Percentiles rank a stretch among this genome's conserved stretches.
These are phyloP conservation scores for Plecturocebus donacophilus DNA, from an alignment of 2,113 vertebrate genomes.

Conservation along the genomic window DNA sequence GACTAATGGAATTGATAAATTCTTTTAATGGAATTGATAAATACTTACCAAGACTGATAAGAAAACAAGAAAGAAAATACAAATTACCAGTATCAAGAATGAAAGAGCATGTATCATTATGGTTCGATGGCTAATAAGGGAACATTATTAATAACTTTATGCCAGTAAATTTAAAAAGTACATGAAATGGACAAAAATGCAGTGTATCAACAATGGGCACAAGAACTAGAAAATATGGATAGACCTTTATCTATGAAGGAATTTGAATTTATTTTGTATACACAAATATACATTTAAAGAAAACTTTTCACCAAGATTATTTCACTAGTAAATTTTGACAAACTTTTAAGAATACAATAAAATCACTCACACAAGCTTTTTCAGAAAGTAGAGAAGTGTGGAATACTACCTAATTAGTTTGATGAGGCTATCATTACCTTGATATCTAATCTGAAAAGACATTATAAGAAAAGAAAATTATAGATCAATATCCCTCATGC, in stretches of 20 bases:
- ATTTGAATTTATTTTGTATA: not conserved
- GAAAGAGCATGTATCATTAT: not conserved
- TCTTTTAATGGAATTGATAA: not conserved
- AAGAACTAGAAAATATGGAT: not conserved
- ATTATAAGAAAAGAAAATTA: not conserved
- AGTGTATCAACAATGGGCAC: not conserved
- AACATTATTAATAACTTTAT: not conserved
- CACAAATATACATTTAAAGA: not conserved
- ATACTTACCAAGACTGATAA: not conserved
- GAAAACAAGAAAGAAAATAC: not conserved
- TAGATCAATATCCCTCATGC: not conserved
- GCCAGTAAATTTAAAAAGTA: not conserved
- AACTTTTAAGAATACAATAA: not conserved
- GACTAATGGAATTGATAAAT: not conserved
- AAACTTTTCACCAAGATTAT: not conserved
- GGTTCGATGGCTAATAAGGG: not conserved
- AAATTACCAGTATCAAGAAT: not conserved
- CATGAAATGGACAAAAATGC: not conserved
- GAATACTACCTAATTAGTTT: not conserved
- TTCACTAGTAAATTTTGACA: not conserved
- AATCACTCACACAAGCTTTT: not conserved
- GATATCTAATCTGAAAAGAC: not conserved
- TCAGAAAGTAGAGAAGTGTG: not conserved
- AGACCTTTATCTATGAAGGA: not conserved
- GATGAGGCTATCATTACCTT: not conserved